Evolutionary conservation across 2,888 invertebrate genomes (phyloP).

Genomic region (Ormia ochracea): DNA sequence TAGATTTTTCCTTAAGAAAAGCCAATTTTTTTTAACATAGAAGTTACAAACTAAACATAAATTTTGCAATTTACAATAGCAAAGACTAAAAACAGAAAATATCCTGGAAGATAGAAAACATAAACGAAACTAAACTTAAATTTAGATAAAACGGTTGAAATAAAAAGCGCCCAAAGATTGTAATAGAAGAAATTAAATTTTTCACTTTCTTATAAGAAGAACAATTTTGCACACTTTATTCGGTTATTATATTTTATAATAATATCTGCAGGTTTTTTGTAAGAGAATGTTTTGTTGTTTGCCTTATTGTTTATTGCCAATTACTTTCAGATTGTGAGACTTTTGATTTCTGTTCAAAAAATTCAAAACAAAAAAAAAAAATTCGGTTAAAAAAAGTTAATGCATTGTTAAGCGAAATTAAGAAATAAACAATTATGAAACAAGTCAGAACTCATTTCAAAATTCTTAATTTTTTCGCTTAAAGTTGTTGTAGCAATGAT

Average conservation of each 20-base stretch:
- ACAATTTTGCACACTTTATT: slow-evolving; percentile 20
- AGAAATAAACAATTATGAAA: neutral
- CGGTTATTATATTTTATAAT: neutral
- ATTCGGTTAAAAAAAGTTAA: slow-evolving; percentile 62
- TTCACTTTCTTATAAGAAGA: slow-evolving; percentile 34
- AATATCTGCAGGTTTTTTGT: slow-evolving; percentile 38
- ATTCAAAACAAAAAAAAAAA: slow-evolving; percentile 55
- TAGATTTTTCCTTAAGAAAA: slow-evolving; percentile 45
- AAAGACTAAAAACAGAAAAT: slow-evolving; percentile 7
- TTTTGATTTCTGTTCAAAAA: slow-evolving; percentile 60
- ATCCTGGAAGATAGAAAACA: slow-evolving; percentile 9
- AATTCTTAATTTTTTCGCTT: slow-evolving; percentile 18
- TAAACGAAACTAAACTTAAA: slow-evolving; percentile 30
- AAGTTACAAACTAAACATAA: slow-evolving; percentile 2
- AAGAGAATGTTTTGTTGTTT: slow-evolving; percentile 10
- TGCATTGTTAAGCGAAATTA: neutral
- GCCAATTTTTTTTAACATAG: slow-evolving; percentile 36
- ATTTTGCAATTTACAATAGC: neutral
- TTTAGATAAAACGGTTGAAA: slow-evolving; percentile 20
- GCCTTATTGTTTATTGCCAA: slow-evolving; percentile 51
- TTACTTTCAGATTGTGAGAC: slow-evolving; percentile 56
- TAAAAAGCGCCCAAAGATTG: slow-evolving; percentile 15
- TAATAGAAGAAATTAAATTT: slow-evolving; percentile 47
- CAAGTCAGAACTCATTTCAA: neutral
- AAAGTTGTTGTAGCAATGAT: slow-evolving; percentile 60